Conservation (phyloP, 2,888 invertebrate species). For the Petrolisthes manimaculis region DNA sequence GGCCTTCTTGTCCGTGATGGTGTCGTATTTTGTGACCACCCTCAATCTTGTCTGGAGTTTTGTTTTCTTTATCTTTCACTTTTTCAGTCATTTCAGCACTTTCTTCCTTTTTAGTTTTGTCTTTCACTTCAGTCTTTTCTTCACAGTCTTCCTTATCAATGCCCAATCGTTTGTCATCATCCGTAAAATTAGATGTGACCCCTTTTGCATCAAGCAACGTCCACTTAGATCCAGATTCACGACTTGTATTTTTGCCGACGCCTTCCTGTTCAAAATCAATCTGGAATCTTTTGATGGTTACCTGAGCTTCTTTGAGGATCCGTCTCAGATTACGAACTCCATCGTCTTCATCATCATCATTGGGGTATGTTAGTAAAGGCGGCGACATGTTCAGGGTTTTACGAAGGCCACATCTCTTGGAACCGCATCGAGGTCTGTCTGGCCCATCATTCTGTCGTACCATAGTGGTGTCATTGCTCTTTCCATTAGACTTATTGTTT, state of each 20-base stretch:
- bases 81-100: neutral
- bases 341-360: constrained; percentile 37
- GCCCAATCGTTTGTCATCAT: no score
- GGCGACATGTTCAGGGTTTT: neutral
- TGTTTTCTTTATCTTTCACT: neutral
- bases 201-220: neutral
- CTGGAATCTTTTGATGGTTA: constrained; percentile 54
- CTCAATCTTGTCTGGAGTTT: neutral
- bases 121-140: neutral
- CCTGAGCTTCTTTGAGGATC: constrained; percentile 59
- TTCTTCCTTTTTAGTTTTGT: neutral
- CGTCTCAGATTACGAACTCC: constrained; percentile 46
- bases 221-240: neutral
- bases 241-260: neutral
- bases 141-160: neutral
- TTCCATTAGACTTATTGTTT: neutral
- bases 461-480: neutral
- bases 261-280: constrained; percentile 57
- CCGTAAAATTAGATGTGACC: neutral
- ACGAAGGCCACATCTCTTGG: neutral
- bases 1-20: neutral
- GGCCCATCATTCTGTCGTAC: constrained; percentile 41
- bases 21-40: neutral
- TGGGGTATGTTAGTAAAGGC: neutral
- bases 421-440: neutral